Percentiles rank a stretch among this genome's conserved stretches.
Conservation (phyloP, 2,888 invertebrate genomes). For the Oeneis ivallda region DNA sequence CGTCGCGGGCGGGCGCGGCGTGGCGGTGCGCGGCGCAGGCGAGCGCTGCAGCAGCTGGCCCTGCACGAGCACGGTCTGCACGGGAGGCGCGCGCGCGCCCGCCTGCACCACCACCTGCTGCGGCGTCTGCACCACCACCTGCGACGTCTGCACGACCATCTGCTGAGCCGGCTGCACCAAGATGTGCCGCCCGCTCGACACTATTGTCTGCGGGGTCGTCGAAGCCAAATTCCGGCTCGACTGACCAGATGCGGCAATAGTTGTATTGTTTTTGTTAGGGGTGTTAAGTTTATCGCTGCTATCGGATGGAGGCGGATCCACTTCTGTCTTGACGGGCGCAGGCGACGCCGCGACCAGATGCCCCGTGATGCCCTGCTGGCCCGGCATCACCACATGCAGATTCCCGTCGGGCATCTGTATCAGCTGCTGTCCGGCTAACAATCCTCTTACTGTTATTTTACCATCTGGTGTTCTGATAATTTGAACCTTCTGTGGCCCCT, state of each 20-base stretch:
- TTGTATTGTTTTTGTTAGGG: conserved; percentile 44
- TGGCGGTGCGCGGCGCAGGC: conserved; percentile 48
- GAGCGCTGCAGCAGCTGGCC: conserved; percentile 52
- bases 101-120: conserved; percentile 68
- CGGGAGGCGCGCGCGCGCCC: conserved; percentile 52
- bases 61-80: conserved; percentile 67
- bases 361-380: conserved; percentile 79
- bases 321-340: conserved; percentile 49
- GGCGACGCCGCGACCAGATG: conserved; percentile 69
- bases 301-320: conserved; percentile 39
- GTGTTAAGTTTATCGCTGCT: conserved; percentile 42
- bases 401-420: conserved; percentile 97
- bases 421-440: conserved; percentile 95
- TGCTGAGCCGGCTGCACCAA: conserved; percentile 41
- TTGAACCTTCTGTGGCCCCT: conserved; percentile 89
- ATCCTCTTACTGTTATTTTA: conserved; percentile 94
- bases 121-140: conserved; percentile 48
- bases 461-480: conserved; percentile 95
- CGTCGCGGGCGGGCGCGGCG: conserved; percentile 48
- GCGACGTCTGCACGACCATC: conserved; percentile 46
- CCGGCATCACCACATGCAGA: conserved; percentile 89
- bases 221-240: conserved; percentile 33
- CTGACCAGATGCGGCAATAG: conserved; percentile 38
- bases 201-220: conserved; percentile 32
- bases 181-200: conserved; percentile 36